A percentile compares a stretch with the other conserved stretches of the same genome.
These are phyloP conservation scores for Cynodonichthys magdalenae DNA, from an alignment of 2,797 vertebrate species.

Conservation along the genomic window DNA sequence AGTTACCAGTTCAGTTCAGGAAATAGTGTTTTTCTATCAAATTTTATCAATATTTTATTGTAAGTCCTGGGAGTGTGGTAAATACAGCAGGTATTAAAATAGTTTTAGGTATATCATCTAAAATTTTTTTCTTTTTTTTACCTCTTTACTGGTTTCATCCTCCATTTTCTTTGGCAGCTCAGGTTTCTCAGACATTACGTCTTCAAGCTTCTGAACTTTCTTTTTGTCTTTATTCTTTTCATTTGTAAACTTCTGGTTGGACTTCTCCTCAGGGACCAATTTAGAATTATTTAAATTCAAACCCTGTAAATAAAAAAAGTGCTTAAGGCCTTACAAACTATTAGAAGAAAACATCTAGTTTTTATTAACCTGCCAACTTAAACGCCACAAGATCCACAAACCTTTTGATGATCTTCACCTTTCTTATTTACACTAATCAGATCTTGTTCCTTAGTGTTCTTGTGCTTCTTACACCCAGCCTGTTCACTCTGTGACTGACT, in stretches of 20 bases:
- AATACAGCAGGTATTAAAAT: too few relatives aligned
- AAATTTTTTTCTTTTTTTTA: background rate
- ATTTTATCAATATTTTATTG: too few relatives aligned
- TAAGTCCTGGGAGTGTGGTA: too few relatives aligned
- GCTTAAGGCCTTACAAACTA: background rate
- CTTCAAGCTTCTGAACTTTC: constrained; percentile 10
- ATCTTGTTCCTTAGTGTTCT: constrained; percentile 29
- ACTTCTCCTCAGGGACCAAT: constrained; percentile 42
- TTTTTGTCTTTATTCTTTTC: constrained; percentile 47
- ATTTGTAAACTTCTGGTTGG: constrained; percentile 45
- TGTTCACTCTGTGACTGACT: constrained; percentile 3
- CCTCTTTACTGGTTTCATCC: constrained; percentile 34
- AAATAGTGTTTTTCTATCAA: background rate
- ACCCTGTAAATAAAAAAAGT: constrained; percentile 48
- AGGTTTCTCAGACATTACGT: constrained; percentile 9
- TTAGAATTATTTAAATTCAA: constrained; percentile 70
- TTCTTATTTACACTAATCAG: constrained; percentile 21
- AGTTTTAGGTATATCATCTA: too few relatives aligned
- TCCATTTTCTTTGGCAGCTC: constrained; percentile 17
- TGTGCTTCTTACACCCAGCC: constrained; percentile 14
- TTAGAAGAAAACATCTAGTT: background rate
- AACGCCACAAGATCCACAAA: constrained; percentile 35
- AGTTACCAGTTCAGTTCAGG: background rate
- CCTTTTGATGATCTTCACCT: constrained; percentile 56
- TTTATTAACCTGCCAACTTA: background rate